Percentiles rank a stretch among this genome's conserved stretches.
Conservation (phyloP, 2,797 vertebrate species). For the Lithobates sylvaticus region DNA sequence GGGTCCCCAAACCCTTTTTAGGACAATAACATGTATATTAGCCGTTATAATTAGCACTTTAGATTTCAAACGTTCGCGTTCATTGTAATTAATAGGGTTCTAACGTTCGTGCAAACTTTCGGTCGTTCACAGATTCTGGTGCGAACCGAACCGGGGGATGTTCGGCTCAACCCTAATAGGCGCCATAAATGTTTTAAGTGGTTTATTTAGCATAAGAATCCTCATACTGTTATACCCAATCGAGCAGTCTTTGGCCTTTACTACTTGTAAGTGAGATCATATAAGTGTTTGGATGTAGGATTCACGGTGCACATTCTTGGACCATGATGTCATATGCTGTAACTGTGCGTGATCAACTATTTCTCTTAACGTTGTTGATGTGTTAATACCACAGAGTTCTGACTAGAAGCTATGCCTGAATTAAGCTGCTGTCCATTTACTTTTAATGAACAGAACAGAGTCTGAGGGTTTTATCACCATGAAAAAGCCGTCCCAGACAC, state of each 20-base stretch:
- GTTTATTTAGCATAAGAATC: not conserved
- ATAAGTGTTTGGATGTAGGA: constrained; percentile 36
- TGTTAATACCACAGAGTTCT: not conserved
- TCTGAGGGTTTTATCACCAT: constrained; percentile 17
- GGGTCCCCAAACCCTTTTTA: too few species aligned
- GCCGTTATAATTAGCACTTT: too few species aligned
- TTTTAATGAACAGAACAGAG: constrained; percentile 19
- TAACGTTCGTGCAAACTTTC: too few species aligned
- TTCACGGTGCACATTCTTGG: constrained; percentile 46
- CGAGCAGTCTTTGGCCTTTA: constrained; percentile 18
- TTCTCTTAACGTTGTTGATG: not conserved
- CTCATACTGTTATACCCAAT: not conserved
- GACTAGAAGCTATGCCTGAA: not conserved
- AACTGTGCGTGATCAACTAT: not conserved
- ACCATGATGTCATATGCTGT: constrained; percentile 40
- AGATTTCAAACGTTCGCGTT: too few species aligned
- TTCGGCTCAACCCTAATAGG: too few species aligned
- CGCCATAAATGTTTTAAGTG: not conserved
- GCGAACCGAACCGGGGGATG: too few species aligned
- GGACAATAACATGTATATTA: too few species aligned
- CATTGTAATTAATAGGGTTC: too few species aligned
- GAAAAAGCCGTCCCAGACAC: constrained; percentile 45
- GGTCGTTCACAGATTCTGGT: too few species aligned
- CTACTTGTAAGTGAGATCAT: constrained; percentile 12
- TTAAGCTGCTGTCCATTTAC: not conserved